Percentiles rank a stretch among this genome's conserved stretches.
Conservation (phyloP, 2,113 vertebrate species). For the Lonchura striata region DNA sequence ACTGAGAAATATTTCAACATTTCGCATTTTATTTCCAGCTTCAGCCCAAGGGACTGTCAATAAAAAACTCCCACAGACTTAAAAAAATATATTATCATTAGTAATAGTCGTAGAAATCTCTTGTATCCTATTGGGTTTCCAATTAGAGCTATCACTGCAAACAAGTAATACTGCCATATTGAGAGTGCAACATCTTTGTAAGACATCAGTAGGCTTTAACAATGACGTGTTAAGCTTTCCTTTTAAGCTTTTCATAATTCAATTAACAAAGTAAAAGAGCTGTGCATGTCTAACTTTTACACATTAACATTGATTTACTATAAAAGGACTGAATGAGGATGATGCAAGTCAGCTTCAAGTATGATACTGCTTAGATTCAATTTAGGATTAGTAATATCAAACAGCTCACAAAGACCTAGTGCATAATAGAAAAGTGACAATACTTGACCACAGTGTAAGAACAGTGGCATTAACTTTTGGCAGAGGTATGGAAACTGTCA, state of each 20-base stretch:
- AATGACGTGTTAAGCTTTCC: neutral
- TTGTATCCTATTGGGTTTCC: neutral
- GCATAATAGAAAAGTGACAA: neutral
- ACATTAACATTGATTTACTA: slow-evolving; percentile 17
- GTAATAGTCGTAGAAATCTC: neutral
- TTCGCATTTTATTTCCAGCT: slow-evolving; percentile 9
- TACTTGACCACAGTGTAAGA: neutral
- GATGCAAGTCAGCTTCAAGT: neutral
- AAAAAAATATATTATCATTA: slow-evolving; percentile 32
- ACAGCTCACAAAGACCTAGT: neutral
- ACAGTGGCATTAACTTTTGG: neutral
- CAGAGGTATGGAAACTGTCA: neutral
- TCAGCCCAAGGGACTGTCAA: slow-evolving; percentile 10
- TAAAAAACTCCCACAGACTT: slow-evolving; percentile 21
- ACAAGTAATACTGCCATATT: neutral
- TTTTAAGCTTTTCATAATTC: slow-evolving; percentile 11
- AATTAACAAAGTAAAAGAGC: slow-evolving; percentile 15
- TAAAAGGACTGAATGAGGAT: slow-evolving; percentile 10
- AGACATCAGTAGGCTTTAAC: slow-evolving; percentile 7
- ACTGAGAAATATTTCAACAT: neutral
- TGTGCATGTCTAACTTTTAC: slow-evolving; percentile 16
- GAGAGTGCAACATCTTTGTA: neutral
- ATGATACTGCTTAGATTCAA: neutral
- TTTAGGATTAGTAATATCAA: neutral
- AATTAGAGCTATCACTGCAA: slow-evolving; percentile 7